Conservation (phyloP, 2,888 invertebrate genomes). For the Caenorhabditis wallacei region DNA sequence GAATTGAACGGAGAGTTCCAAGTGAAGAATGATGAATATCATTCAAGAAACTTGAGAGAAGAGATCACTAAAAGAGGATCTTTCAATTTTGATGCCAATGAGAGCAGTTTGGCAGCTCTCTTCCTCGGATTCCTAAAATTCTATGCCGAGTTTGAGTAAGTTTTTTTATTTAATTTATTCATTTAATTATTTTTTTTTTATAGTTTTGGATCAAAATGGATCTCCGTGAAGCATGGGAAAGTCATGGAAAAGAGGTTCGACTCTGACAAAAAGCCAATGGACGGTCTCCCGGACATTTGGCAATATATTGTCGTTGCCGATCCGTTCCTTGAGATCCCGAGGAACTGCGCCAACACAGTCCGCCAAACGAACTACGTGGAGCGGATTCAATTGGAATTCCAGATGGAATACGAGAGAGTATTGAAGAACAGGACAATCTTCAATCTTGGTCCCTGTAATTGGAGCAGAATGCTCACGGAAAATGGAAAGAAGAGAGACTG, state of each 20-base stretch:
- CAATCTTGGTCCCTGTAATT: neutral
- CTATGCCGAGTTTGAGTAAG: conserved; percentile 33
- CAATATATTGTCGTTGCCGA: conserved; percentile 25
- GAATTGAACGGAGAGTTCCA: conserved; percentile 16
- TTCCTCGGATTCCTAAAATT: conserved; percentile 17
- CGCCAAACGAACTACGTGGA: neutral
- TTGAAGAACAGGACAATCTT: conserved; percentile 8
- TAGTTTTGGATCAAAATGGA: conserved; percentile 20
- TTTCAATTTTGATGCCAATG: conserved; percentile 9
- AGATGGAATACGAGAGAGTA: conserved; percentile 4
- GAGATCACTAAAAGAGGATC: neutral
- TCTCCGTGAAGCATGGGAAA: conserved; percentile 15
- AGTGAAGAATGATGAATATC: conserved; percentile 3
- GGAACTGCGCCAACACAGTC: conserved; percentile 25
- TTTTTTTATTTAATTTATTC: neutral
- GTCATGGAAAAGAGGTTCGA: conserved; percentile 10
- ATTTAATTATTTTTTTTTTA: conserved; percentile 14
- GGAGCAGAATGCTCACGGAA: neutral
- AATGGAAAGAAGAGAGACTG: conserved; percentile 17
- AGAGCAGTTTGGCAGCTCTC: neutral
- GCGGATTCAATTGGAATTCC: conserved; percentile 18
- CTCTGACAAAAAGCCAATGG: neutral
- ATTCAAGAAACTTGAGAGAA: neutral
- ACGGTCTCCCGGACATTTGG: conserved; percentile 9
- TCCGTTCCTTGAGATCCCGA: conserved; percentile 10